These are phyloP conservation scores for Craniophora ligustri DNA, from an alignment of 2,888 invertebrate genomes.

Conservation along the genomic window DNA sequence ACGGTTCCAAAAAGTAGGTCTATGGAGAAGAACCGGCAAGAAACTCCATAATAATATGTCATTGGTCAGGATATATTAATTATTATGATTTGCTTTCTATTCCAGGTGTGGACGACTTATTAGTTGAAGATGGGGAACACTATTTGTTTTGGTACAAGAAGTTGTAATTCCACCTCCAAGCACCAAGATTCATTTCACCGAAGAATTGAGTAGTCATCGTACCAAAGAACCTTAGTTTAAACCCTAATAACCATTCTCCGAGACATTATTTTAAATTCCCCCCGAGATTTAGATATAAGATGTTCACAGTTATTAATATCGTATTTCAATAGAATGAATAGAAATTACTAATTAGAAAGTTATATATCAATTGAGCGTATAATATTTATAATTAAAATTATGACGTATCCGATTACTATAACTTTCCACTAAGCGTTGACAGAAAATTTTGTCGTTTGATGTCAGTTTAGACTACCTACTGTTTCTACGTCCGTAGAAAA, in stretches of 20 bases:
- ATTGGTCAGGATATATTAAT: too few species aligned
- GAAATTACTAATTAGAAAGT: slow-evolving; percentile 17
- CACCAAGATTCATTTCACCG: slow-evolving; percentile 3
- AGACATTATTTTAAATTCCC: background rate
- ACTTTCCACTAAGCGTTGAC: slow-evolving; percentile 14
- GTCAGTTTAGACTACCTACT: slow-evolving; percentile 18
- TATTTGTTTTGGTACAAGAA: slow-evolving; percentile 98
- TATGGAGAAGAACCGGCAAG: too few species aligned
- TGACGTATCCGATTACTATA: slow-evolving; percentile 19
- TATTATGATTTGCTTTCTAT: too few species aligned
- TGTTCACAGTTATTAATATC: slow-evolving; percentile 24
- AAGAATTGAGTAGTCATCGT: slow-evolving; percentile 6
- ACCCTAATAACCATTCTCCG: background rate
- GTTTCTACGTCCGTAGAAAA: slow-evolving; percentile 2
- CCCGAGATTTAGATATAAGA: slow-evolving; percentile 21
- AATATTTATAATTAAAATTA: slow-evolving; percentile 20
- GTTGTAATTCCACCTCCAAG: slow-evolving; percentile 89
- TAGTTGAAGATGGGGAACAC: slow-evolving; percentile 96
- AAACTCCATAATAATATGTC: too few species aligned
- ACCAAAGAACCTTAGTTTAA: background rate
- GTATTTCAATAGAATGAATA: slow-evolving; percentile 43
- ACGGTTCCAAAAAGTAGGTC: too few species aligned
- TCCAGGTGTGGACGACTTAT: slow-evolving; percentile 95
- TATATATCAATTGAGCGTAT: slow-evolving; percentile 35
- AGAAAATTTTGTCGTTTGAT: slow-evolving; percentile 30